These are phyloP conservation scores for Dicentrarchus labrax DNA, from an alignment of 2,113 vertebrate genomes.

Conservation along the genomic window DNA sequence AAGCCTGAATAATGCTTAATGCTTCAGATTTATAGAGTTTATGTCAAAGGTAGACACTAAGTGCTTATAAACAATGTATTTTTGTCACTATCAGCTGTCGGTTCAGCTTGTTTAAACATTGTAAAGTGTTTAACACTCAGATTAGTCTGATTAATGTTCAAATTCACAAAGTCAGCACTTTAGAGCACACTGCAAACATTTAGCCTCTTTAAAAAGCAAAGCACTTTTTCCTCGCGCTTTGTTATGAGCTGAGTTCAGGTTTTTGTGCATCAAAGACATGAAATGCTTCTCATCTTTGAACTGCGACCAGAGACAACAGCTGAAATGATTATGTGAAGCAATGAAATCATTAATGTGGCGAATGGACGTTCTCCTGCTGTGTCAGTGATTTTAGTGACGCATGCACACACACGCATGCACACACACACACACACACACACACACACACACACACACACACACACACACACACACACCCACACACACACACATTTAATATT, in stretches of 20 bases:
- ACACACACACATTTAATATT: constrained; percentile 9
- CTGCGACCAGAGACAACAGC: constrained; percentile 25
- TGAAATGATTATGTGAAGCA: constrained; percentile 42
- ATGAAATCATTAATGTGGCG: constrained; percentile 47
- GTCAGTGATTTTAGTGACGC: constrained; percentile 34
- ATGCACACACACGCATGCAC: neutral
- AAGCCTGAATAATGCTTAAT: neutral
- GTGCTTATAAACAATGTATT: neutral
- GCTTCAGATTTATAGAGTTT: neutral
- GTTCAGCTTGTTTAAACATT: neutral
- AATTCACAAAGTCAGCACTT: constrained; percentile 14
- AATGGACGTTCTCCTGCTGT: constrained; percentile 46
- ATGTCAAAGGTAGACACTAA: neutral
- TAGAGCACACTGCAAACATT: constrained; percentile 19
- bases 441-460: constrained; percentile 4
- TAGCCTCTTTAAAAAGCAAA: constrained; percentile 11
- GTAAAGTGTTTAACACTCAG: constrained; percentile 16
- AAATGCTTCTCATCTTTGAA: constrained; percentile 37
- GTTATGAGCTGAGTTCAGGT: neutral
- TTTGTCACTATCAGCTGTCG: constrained; percentile 1
- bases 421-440: constrained; percentile 7
- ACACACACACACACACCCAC: neutral
- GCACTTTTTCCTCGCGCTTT: neutral
- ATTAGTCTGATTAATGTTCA: neutral
- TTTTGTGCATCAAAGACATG: constrained; percentile 36